These are phyloP conservation scores for Drosophila sp. DNA, from an alignment of 1,140 invertebrate species.

Conservation along the genomic window DNA sequence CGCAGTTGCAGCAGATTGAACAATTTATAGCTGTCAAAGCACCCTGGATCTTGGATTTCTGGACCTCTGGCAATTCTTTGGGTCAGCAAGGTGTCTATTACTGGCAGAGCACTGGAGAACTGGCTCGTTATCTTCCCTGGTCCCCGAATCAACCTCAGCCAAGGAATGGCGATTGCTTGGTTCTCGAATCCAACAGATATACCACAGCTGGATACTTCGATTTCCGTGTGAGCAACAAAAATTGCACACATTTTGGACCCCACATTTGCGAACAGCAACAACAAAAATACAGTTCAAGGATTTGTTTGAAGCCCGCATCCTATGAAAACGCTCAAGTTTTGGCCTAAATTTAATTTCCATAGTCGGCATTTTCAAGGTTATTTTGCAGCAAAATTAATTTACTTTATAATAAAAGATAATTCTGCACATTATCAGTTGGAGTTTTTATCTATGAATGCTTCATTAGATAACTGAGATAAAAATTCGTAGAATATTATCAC, in stretches of 20 bases:
- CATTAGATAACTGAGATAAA: too few species aligned
- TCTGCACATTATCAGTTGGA: too few species aligned
- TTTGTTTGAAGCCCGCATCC: conserved; percentile 50
- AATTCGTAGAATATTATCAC: too few species aligned
- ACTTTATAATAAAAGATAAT: too few species aligned
- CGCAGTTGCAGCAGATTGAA: conserved; percentile 33
- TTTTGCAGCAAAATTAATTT: too few species aligned
- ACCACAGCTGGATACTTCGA: neutral
- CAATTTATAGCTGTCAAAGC: conserved; percentile 28
- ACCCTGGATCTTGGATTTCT: conserved; percentile 39
- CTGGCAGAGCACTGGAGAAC: conserved; percentile 55
- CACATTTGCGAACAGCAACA: conserved; percentile 41
- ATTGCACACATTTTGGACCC: conserved; percentile 20
- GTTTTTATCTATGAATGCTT: too few species aligned
- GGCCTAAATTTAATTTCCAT: too few species aligned
- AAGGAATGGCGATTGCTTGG: conserved; percentile 45
- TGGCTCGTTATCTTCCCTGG: conserved; percentile 52
- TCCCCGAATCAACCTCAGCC: conserved; percentile 28
- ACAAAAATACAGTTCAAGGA: conserved; percentile 27
- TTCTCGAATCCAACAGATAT: conserved; percentile 19
- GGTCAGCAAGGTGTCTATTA: conserved; percentile 43
- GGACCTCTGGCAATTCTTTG: conserved; percentile 58
- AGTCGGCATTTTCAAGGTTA: too few species aligned
- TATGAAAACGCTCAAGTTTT: conserved; percentile 45
- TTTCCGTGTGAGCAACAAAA: conserved; percentile 32